phyloP scores from a whole-genome alignment of 2,888 invertebrate species.

The Acanthosepion pharaonis region DNA sequence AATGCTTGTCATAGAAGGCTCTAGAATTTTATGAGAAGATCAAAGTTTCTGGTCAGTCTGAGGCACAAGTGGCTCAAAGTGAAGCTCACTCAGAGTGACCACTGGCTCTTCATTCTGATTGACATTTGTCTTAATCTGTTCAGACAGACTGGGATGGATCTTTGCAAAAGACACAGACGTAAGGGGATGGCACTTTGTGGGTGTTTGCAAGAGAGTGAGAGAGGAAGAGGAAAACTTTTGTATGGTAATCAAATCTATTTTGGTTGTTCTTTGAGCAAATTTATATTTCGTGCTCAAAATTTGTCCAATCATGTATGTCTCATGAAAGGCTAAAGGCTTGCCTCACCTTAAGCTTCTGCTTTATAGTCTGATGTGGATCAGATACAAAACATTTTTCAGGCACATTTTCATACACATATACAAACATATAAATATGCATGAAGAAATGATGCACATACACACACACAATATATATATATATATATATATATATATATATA shows the following conservation, averaged over 20 bases:
- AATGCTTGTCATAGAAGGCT: slow-evolving; percentile 33
- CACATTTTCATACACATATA: too few species aligned
- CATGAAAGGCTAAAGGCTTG: background rate
- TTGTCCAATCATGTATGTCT: background rate
- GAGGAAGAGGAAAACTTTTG: background rate
- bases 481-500: background rate
- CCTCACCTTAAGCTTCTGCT: background rate
- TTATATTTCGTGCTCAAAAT: background rate
- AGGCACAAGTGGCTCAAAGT: slow-evolving; percentile 18
- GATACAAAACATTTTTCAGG: background rate
- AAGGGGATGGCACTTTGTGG: background rate
- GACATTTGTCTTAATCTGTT: slow-evolving; percentile 6
- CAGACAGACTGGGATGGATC: slow-evolving; percentile 1
- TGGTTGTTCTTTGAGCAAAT: background rate
- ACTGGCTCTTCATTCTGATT: slow-evolving; percentile 22
- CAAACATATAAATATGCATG: too few species aligned
- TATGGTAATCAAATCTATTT: slow-evolving; percentile 9
- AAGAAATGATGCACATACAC: too few species aligned
- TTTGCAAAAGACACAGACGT: slow-evolving; percentile 1
- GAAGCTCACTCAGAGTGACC: background rate
- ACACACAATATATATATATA: too few species aligned
- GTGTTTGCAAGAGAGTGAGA: background rate
- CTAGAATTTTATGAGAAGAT: slow-evolving; percentile 33
- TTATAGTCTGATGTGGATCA: background rate
- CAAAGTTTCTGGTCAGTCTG: background rate